Evolutionary conservation across 2,113 vertebrate species (phyloP).

Genomic region (Lagopus leucura): DNA sequence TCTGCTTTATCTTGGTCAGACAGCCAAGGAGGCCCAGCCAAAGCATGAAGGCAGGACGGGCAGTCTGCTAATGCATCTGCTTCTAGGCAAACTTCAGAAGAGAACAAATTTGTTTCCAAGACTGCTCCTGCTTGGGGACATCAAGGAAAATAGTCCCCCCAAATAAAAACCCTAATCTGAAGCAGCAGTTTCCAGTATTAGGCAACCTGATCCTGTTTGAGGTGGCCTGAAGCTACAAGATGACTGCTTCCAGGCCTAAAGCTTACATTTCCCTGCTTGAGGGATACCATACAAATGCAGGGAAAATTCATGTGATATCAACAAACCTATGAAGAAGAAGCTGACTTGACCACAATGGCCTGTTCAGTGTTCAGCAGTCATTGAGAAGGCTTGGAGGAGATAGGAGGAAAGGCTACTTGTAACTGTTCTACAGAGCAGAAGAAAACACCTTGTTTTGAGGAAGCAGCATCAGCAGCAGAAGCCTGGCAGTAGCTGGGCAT

Average conservation of each 20-base stretch:
- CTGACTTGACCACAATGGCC: neutral
- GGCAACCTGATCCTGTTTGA: neutral
- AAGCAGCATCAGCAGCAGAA: neutral
- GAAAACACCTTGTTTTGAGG: neutral
- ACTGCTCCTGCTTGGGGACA: neutral
- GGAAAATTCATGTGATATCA: neutral
- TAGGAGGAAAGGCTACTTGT: conserved; percentile 32
- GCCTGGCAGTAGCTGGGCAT: neutral
- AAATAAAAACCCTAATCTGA: neutral
- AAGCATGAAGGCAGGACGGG: neutral
- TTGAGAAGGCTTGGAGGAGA: conserved; percentile 47
- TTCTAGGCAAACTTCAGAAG: neutral
- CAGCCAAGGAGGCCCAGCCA: neutral
- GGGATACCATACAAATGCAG: neutral
- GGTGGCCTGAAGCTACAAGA: neutral
- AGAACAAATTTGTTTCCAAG: neutral
- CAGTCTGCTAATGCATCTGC: neutral
- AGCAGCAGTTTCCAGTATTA: neutral
- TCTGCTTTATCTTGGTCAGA: conserved; percentile 12
- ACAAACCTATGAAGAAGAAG: neutral
- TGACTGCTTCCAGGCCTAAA: neutral
- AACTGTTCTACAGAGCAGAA: neutral
- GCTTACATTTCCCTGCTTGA: neutral
- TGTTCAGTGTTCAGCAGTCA: conserved; percentile 38
- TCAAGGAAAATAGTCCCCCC: neutral